phyloP scores from a whole-genome alignment of 2,888 invertebrate genomes.

The Aphidoletes aphidimyza region DNA sequence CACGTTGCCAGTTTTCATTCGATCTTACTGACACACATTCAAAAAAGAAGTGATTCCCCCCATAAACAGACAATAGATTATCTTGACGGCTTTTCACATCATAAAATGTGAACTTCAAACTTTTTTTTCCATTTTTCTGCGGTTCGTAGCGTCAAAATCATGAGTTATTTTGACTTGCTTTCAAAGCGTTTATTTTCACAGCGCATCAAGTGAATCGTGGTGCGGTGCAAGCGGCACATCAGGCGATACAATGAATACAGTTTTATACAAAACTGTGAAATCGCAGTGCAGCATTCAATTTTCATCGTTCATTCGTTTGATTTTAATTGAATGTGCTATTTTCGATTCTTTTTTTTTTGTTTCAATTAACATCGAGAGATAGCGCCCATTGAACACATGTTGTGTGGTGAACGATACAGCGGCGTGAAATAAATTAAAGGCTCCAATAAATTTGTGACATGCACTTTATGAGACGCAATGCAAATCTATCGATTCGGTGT shows the following conservation, averaged over 20 bases:
- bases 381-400: background rate
- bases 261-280: conserved; percentile 4
- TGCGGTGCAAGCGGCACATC: too few species aligned
- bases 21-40: conserved; percentile 1
- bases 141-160: background rate
- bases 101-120: conserved; percentile 51
- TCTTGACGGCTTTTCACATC: conserved; percentile 12
- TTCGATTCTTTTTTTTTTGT: background rate
- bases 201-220: background rate
- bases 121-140: background rate
- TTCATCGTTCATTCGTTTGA: background rate
- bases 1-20: background rate
- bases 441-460: conserved; percentile 20
- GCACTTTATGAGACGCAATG: background rate
- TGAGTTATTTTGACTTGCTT: background rate
- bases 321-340: conserved; percentile 51
- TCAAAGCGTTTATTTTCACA: background rate
- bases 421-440: conserved; percentile 13
- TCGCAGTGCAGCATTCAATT: too few species aligned
- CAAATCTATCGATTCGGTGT: background rate
- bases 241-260: too few species aligned
- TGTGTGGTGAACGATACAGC: background rate
- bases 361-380: conserved; percentile 14
- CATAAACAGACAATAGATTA: conserved; percentile 23
- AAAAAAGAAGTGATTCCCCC: background rate